Percentiles rank a stretch among this genome's conserved stretches.
These are phyloP conservation scores for Tragopan temminckii DNA, from an alignment of 2,797 vertebrate genomes.

Conservation along the genomic window DNA sequence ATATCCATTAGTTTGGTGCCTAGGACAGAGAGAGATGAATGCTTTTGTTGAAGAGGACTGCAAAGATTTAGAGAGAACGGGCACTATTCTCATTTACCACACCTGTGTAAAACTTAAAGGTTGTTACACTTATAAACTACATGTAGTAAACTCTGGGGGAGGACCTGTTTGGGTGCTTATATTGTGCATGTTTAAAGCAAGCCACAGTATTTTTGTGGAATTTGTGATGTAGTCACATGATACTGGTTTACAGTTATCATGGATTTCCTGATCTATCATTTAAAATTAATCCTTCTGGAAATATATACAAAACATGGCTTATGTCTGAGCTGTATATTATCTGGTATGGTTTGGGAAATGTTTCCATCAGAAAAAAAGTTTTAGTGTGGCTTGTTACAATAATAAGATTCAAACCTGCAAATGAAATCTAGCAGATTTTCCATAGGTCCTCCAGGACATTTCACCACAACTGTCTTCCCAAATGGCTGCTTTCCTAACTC, in stretches of 20 bases:
- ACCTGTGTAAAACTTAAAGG: background rate
- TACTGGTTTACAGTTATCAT: background rate
- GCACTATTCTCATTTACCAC: background rate
- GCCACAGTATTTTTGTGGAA: background rate
- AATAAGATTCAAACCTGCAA: no score
- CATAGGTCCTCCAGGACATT: no score
- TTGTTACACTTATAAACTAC: background rate
- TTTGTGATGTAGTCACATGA: background rate
- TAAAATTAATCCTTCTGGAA: background rate
- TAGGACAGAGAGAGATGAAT: background rate
- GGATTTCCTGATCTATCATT: background rate
- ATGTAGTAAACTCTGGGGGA: background rate
- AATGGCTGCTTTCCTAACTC: no score
- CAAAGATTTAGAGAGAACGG: background rate
- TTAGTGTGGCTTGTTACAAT: background rate
- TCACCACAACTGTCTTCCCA: no score
- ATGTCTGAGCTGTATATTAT: background rate
- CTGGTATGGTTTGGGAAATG: background rate
- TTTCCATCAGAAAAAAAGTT: background rate
- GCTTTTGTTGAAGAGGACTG: background rate
- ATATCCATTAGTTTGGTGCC: background rate
- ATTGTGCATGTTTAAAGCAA: background rate
- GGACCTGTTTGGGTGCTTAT: rapidly evolving
- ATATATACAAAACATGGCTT: background rate
- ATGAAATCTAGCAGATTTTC: no score